Conservation (phyloP, 1,140 invertebrate genomes). For the Sweltsa coloradensis region DNA sequence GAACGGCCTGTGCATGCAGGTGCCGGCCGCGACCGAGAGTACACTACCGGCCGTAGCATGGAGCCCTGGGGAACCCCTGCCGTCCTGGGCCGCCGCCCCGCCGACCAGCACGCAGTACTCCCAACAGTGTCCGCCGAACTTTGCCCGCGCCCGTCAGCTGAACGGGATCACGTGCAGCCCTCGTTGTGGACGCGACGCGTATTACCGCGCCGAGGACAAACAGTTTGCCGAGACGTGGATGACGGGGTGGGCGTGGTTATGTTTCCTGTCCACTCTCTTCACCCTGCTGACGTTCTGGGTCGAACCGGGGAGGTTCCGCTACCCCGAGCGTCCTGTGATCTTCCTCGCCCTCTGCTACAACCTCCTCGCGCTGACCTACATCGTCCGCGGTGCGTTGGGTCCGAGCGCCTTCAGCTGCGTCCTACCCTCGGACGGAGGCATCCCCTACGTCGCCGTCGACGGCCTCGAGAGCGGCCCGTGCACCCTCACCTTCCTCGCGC, state of each 20-base stretch:
- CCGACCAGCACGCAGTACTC: constrained; percentile 16
- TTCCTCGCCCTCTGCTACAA: constrained; percentile 78
- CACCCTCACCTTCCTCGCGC: constrained; percentile 69
- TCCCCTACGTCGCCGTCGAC: constrained; percentile 43
- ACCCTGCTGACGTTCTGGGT: constrained; percentile 81
- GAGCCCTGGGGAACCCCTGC: constrained; percentile 28
- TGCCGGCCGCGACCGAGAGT: constrained; percentile 32
- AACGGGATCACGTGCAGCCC: constrained; percentile 35
- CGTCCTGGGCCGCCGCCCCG: constrained; percentile 16
- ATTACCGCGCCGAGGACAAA: constrained; percentile 60
- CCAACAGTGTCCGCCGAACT: constrained; percentile 34
- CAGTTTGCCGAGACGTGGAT: constrained; percentile 67
- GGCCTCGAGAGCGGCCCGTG: constrained; percentile 68
- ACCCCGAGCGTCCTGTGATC: constrained; percentile 75
- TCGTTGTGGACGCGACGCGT: constrained; percentile 54
- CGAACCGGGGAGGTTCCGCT: constrained; percentile 66
- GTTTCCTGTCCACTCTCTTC: constrained; percentile 71
- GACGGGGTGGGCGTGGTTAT: constrained; percentile 70
- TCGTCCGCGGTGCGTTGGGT: constrained; percentile 52
- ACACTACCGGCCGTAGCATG: constrained; percentile 21
- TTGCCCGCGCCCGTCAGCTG: constrained; percentile 28
- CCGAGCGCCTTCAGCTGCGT: constrained; percentile 43
- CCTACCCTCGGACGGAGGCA: constrained; percentile 35
- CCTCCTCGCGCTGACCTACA: constrained; percentile 55
- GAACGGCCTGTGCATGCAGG: constrained; percentile 42